These are phyloP conservation scores for Turritopsis dohrnii DNA, from an alignment of 30 jellyfish, hydroid and myxozoan species.

Conservation along the genomic window DNA sequence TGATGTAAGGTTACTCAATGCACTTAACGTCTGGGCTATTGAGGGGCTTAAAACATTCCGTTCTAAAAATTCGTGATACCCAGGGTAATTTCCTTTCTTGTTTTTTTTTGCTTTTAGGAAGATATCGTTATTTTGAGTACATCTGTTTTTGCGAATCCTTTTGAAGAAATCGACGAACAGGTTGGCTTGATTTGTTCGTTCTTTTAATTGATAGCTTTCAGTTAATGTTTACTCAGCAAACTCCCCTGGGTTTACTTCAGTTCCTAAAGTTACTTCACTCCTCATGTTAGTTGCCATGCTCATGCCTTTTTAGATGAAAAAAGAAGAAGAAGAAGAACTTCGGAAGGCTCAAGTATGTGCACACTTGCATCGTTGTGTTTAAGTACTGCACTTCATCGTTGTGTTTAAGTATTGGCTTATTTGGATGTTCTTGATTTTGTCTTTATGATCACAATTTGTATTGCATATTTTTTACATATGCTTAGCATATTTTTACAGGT, in stretches of 20 bases:
- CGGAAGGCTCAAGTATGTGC: slow-evolving; percentile 6
- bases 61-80: no score
- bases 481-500: no score
- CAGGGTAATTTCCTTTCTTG: not conserved
- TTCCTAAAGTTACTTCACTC: not conserved
- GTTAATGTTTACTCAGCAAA: not conserved
- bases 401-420: no score
- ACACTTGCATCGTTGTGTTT: no score
- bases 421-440: not conserved
- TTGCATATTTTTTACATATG: no score
- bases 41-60: no score
- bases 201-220: not conserved
- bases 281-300: not conserved
- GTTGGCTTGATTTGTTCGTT: slow-evolving; percentile 11
- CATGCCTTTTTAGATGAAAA: not conserved
- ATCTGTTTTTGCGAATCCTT: slow-evolving; percentile 82
- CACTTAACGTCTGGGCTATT: no score
- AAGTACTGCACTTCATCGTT: no score
- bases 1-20: no score
- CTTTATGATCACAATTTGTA: no score
- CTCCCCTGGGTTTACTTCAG: not conserved
- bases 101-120: slow-evolving; percentile 34
- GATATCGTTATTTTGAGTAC: slow-evolving; percentile 47
- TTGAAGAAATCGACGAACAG: slow-evolving; percentile 83
- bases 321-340: slow-evolving; percentile 24